Percentiles rank a stretch among this genome's conserved stretches.
Conservation (phyloP, 2,797 vertebrate species). For the Diplodus puntazzo region DNA sequence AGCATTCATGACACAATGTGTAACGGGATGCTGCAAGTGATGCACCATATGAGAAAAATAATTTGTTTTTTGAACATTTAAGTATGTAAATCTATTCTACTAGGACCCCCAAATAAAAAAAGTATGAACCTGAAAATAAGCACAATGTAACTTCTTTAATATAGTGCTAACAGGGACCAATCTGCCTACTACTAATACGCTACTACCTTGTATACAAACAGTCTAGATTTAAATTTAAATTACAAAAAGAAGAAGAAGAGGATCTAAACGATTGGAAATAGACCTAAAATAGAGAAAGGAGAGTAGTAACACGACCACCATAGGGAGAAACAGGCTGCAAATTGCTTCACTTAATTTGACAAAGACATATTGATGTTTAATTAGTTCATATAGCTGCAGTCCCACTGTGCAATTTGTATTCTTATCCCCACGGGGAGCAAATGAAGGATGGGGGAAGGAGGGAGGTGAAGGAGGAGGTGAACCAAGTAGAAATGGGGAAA, state of each 20-base stretch:
- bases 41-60: too few relatives aligned
- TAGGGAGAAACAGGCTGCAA: neutral
- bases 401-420: constrained; percentile 26
- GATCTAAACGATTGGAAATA: neutral
- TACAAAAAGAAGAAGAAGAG: too few relatives aligned
- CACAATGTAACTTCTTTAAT: too few relatives aligned
- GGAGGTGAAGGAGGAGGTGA: neutral
- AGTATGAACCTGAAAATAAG: too few relatives aligned
- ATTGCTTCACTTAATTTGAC: constrained; percentile 4
- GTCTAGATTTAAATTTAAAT: neutral
- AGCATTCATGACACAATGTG: too few relatives aligned
- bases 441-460: neutral
- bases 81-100: too few relatives aligned
- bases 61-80: too few relatives aligned
- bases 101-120: too few relatives aligned
- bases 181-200: too few relatives aligned
- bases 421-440: neutral
- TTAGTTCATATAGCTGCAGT: constrained; percentile 12
- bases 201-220: neutral
- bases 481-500: constrained; percentile 10
- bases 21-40: too few relatives aligned
- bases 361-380: constrained; percentile 32
- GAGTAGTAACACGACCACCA: neutral
- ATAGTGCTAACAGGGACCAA: too few relatives aligned
- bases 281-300: neutral